Base-by-base conservation (phyloP, 2,888 invertebrate species). In the Elmis aenea region DNA sequence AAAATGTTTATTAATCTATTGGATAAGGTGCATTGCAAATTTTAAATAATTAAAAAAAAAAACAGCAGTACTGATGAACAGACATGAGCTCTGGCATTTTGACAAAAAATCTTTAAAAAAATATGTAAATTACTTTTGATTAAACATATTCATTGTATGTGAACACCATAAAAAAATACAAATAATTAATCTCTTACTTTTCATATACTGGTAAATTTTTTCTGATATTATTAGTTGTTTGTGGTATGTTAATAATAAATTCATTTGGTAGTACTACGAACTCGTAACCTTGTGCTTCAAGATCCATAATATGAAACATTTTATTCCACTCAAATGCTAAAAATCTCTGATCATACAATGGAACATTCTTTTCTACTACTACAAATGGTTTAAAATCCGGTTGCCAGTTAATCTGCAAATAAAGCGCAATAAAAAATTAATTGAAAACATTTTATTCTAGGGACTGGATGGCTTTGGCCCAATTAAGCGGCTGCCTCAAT, bases 261-360 rank as follows among this genome's bases (percentile, higher is more conserved):
- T 84, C 85, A 62, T 83, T 84, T n/a, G 91, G 90, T 43, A 91
- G 67, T 37, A 92, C 90, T 26, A 75, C 65, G 26, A 74, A 74
- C 37, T 74, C 71, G 62, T 71, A 76, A 3, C 84, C 83, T 57
- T 81, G 78, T 13, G 88, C 89, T 46, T 86, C 81, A 25, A 92
- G 69, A 62, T 89, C 85, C 64, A 85, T 85, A 41, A 88, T 81
- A 60, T 91, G 90, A 0, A 91, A 89, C 15, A 90, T 90, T 77
- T 93, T 93, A 66, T 93, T 93, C 92, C 93, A 93, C 1, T 92
- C 93, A 61, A 93, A 94, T n/a, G 93, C 93, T 20, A 91, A 83
- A 69, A 93, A 94, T 34, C 91, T 70, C 3, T 82, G 79, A 62
- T 94, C 92, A 60, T 89, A 94, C 48, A 74, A 73, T 0, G 88